Evolutionary conservation across 2,797 vertebrate species (phyloP).

Genomic region (Zenarchopterus dispar): DNA sequence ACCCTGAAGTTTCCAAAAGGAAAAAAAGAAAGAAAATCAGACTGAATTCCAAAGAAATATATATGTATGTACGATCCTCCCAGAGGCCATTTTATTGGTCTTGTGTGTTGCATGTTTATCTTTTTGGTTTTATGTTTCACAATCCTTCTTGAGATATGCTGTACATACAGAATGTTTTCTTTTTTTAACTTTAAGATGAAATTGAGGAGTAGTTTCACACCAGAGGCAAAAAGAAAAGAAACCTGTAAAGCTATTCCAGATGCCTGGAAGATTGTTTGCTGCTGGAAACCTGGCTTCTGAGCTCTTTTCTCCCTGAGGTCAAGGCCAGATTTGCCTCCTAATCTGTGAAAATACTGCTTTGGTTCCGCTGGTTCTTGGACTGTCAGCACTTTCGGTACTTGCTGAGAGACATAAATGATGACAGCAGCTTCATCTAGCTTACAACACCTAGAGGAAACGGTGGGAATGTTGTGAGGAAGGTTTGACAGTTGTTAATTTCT

Average conservation of each 20-base stretch:
- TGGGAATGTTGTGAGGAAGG: too few relatives aligned
- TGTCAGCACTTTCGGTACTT: conserved; percentile 1
- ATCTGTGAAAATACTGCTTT: conserved; percentile 12
- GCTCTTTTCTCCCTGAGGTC: conserved; percentile 17
- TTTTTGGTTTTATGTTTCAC: conserved; percentile 27
- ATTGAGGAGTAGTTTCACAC: conserved; percentile 28
- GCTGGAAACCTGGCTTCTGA: conserved; percentile 1
- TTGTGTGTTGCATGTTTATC: neutral
- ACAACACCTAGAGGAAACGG: too few relatives aligned
- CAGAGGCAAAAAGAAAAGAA: conserved; percentile 21
- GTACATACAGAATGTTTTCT: conserved; percentile 4
- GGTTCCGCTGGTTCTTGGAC: conserved; percentile 5
- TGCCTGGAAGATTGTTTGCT: conserved; percentile 5
- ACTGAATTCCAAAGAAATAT: conserved; percentile 43
- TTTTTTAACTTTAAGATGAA: conserved; percentile 9
- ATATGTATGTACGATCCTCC: conserved; percentile 2
- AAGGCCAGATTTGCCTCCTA: conserved; percentile 10
- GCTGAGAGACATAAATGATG: too few relatives aligned
- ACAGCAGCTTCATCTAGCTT: too few relatives aligned
- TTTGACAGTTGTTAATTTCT: too few relatives aligned
- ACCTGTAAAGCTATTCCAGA: conserved; percentile 27
- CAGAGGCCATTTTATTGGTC: conserved; percentile 8
- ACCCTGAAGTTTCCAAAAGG: conserved; percentile 48
- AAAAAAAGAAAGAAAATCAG: conserved; percentile 49
- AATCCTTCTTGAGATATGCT: conserved; percentile 14